Percentiles rank a stretch among this genome's conserved stretches.
phyloP scores from a whole-genome alignment of 2,888 invertebrate species.

The Magallana nippona region DNA sequence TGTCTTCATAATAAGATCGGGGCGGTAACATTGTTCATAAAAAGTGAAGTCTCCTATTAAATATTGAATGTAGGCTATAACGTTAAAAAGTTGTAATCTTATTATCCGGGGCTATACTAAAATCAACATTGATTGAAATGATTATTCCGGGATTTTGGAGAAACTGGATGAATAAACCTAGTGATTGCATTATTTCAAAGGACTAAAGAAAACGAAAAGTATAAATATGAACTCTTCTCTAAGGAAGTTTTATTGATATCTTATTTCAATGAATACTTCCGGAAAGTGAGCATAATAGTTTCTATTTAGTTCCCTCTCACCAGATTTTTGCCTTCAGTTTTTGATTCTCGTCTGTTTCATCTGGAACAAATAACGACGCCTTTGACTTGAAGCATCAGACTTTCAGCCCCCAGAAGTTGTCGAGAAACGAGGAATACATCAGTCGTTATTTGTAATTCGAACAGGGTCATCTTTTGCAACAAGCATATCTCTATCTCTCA shows the following conservation, averaged over 20 bases:
- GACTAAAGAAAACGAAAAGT: neutral
- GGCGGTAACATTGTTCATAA: conserved; percentile 8
- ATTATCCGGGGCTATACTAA: neutral
- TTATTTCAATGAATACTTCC: neutral
- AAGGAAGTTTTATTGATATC: neutral
- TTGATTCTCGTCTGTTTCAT: no score
- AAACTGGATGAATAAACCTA: conserved; percentile 4
- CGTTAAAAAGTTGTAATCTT: conserved; percentile 23
- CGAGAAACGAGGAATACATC: neutral
- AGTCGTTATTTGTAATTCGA: neutral
- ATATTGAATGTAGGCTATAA: conserved; percentile 9
- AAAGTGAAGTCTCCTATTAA: conserved; percentile 20
- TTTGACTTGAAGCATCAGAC: no score
- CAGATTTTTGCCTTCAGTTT: neutral
- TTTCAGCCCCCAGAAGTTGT: no score
- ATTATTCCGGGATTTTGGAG: conserved; percentile 10
- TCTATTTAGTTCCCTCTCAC: neutral
- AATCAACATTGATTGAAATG: conserved; percentile 22
- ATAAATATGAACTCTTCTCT: neutral
- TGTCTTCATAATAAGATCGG: neutral
- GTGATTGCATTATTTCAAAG: neutral
- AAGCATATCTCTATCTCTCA: conserved; percentile 1
- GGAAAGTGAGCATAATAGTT: neutral
- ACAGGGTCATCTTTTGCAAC: conserved; percentile 3
- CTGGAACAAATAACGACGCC: no score